These are phyloP conservation scores for Parotocinclus haroldoi DNA, from an alignment of 2,797 vertebrate genomes.

Conservation along the genomic window DNA sequence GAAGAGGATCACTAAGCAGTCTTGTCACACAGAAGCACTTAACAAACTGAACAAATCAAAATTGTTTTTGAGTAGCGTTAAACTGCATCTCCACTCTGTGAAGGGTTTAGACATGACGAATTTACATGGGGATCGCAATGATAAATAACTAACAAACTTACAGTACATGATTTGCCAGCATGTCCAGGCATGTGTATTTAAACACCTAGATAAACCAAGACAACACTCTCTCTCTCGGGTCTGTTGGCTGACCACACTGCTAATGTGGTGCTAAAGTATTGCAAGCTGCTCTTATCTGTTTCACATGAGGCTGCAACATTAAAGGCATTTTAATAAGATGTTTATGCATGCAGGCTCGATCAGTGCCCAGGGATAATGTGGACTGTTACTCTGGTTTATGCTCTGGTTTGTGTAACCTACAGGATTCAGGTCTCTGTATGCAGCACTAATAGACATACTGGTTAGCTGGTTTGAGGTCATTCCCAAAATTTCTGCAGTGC, in stretches of 20 bases:
- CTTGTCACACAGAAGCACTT: conserved; percentile 64
- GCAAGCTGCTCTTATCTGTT: conserved; percentile 1
- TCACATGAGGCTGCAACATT: neutral
- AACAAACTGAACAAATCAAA: conserved; percentile 58
- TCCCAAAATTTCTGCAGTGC: no score
- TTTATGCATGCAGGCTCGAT: neutral
- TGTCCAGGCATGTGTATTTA: no score
- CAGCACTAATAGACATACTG: no score
- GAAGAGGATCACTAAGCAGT: conserved; percentile 62
- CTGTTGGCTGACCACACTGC: neutral
- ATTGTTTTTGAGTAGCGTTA: conserved; percentile 55
- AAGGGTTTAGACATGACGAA: conserved; percentile 47
- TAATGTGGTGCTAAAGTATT: neutral
- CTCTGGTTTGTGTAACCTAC: no score
- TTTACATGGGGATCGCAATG: conserved; percentile 22
- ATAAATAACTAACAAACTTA: conserved; percentile 15
- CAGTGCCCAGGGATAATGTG: no score
- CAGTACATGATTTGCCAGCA: no score
- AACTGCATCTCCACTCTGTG: conserved; percentile 58
- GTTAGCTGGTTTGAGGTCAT: no score
- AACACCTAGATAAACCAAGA: no score
- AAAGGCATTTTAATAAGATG: neutral
- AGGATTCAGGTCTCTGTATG: no score
- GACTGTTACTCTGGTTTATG: no score
- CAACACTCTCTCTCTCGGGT: neutral